Evolutionary conservation across 1,140 invertebrate species (phyloP), one percentile per base, ranked within the genome.

Genomic region (Anastrepha ludens): DNA sequence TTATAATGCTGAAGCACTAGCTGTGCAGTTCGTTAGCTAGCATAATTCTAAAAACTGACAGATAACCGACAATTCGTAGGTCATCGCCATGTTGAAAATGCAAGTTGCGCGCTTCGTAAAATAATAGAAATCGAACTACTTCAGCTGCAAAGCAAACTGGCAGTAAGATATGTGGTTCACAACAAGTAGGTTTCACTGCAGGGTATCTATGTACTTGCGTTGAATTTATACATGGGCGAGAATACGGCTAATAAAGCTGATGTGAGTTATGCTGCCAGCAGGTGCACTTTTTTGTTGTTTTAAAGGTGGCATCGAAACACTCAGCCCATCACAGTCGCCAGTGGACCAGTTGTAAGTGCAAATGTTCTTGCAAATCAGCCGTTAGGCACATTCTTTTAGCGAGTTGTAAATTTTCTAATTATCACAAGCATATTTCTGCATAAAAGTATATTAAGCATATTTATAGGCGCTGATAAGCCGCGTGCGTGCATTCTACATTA

Each of bases 391-490:
- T 58, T 55, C 67, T 58, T 81, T 55, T 81, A 29, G 47, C n/a
- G 47, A 11, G n/a, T 55, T 50, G 74, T 81, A 81, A 81, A 81
- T 55, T 81, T 20, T 50, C 74, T 55, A 81, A 81, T 81, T 81
- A 81, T 58, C 74, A 29, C 74, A 81, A 44, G 74, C 74, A 58
- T 81, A 29, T 58, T 81, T 81, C 44, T 47, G n/a, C 74, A 81
- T 55, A 20, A 29, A 29, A 29, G 9, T 50, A 55, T 13, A 55
- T 20, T 29, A 50, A 39, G 3, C 3, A 11, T 39, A 29, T 74
- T 74, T 29, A 17, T 20, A 1, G 44, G 47, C 47, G 74, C n/a
- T 17, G 64, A 81, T 81, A 81, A 81, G 1, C 15, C 47, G 29
- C 44, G 20, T 17, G 74, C 74, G 20, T 29, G 29, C 29, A 81